These are phyloP conservation scores for Gordius sp. DNA, from an alignment of 2,888 invertebrate genomes.

Conservation along the genomic window DNA sequence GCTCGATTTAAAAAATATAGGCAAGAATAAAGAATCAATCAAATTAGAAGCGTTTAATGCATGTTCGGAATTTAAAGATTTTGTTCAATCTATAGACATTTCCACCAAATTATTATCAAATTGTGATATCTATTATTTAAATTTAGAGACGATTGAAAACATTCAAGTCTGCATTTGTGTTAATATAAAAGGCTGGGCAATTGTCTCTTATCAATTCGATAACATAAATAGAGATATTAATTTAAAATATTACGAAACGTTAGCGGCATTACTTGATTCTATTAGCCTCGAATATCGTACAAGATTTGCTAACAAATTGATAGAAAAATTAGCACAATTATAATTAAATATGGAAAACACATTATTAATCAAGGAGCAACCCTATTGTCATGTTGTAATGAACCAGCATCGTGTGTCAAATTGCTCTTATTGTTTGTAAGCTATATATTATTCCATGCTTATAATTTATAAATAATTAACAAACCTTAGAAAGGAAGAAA, in stretches of 20 bases:
- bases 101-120: background rate
- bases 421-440: background rate
- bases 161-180: background rate
- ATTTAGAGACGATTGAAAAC: background rate
- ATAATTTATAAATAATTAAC: background rate
- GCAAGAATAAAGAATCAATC: no score
- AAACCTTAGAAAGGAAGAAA: background rate
- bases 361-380: background rate
- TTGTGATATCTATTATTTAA: background rate
- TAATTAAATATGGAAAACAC: background rate
- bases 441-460: background rate
- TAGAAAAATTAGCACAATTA: background rate
- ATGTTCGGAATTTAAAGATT: background rate
- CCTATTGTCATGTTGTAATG: background rate
- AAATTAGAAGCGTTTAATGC: no score
- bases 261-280: background rate
- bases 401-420: background rate
- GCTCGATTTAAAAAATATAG: no score
- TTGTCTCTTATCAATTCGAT: background rate
- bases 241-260: background rate
- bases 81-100: background rate
- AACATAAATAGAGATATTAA: background rate
- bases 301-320: background rate
- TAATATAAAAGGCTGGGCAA: background rate
- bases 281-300: background rate